Evolutionary conservation across 2,113 vertebrate genomes (phyloP), one percentile per base, ranked within the genome.

Genomic region (Sceloporus tristichus): DNA sequence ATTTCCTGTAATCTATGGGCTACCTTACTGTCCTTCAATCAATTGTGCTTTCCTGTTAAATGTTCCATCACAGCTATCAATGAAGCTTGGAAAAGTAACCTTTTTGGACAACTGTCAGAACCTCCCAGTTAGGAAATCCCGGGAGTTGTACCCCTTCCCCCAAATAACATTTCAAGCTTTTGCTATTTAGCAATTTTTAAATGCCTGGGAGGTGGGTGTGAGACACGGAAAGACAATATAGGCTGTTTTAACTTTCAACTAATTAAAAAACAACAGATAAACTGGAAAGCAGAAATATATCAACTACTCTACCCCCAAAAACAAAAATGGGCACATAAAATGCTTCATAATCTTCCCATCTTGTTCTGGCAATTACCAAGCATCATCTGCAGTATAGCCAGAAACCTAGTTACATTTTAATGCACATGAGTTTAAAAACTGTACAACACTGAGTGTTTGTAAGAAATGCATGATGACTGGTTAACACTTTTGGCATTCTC

Each of bases 401-500:
- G 88, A 96, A 96, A 93, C 95, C 94, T 92, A 87, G 90, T 95
- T 96, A 95, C 78, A 89, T 88, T 91, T 95, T 91, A 95, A 96
- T 94, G 92, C 91, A 71, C 91, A 38, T 87, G 71, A 92, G 90
- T 94, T 86, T 95, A 94, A 96, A 96, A 94, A 92, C 91, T 94
- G 92, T 94, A 95, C 94, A 94, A 91, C 84, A 93, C 94, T 94
- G 96, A 95, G 95, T 96, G 95, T 96, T 96, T 70, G 62, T 93
- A 93, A 93, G 91, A 91, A 91, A 93, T 93, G 92, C 87, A 87
- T 48, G 82, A 91, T 84, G 90, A 94, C 19, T 88, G 91, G 92
- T 85, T 95, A 95, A 96, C 23, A 87, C 92, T 95, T 95, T 94
- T 93, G 94, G 95, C 93, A 93, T 97, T 96, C 90, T 96, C 94